Evolutionary conservation across 2,113 vertebrate species (phyloP).

Genomic region (Phocoena sinus): DNA sequence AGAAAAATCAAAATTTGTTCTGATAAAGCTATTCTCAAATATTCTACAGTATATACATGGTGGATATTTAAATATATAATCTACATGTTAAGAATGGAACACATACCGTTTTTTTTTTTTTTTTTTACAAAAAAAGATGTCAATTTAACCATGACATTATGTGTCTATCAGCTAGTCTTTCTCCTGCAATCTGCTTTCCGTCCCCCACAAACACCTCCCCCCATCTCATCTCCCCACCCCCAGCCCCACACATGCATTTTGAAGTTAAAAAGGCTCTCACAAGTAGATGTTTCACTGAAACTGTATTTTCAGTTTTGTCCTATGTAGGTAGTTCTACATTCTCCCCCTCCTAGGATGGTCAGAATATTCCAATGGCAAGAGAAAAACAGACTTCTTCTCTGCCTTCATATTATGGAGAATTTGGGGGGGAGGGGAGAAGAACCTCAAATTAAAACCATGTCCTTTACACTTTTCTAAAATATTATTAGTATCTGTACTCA

Average conservation of each 20-base stretch:
- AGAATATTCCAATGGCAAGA: not conserved
- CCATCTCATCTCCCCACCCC: not conserved
- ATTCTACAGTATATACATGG: not conserved
- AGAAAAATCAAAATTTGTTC: not conserved
- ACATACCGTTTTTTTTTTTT: not conserved
- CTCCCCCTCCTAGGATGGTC: not conserved
- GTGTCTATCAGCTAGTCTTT: not conserved
- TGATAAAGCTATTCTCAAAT: slow-evolving; percentile 5
- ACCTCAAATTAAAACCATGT: not conserved
- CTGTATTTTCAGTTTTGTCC: not conserved
- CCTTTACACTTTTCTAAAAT: not conserved
- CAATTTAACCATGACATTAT: not conserved
- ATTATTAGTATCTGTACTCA: not conserved
- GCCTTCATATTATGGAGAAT: not conserved
- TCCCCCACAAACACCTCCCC: not conserved
- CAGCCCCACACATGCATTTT: not conserved
- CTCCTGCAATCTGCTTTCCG: not conserved
- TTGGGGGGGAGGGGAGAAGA: not conserved
- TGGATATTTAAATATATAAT: not conserved
- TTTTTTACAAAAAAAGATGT: not conserved
- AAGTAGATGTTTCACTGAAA: not conserved
- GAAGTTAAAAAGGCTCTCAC: not conserved
- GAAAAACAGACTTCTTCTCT: not conserved
- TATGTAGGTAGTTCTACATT: not conserved
- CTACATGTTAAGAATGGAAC: not conserved